Percentiles rank a stretch among this genome's conserved stretches.
These are phyloP conservation scores for Scrobipalpa atriplicella DNA, from an alignment of 2,888 invertebrate species.

Conservation along the genomic window DNA sequence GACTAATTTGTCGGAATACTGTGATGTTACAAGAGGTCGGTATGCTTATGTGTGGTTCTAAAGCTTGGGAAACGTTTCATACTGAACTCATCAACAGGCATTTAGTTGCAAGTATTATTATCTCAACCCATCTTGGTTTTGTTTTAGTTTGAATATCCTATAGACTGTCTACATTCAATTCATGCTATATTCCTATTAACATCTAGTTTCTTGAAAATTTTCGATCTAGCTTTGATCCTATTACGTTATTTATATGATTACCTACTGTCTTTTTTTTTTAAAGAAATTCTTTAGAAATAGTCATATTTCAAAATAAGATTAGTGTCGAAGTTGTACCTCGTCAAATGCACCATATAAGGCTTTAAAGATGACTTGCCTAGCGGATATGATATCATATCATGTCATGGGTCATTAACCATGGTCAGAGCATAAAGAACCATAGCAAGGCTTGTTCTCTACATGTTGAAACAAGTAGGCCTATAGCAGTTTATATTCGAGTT, in stretches of 20 bases:
- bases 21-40: background rate
- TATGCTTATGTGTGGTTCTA: background rate
- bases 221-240: background rate
- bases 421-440: background rate
- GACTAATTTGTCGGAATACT: background rate
- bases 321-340: background rate
- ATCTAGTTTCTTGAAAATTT: background rate
- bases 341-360: constrained; percentile 17
- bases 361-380: constrained; percentile 8
- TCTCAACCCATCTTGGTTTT: background rate
- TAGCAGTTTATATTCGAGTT: background rate
- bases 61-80: constrained; percentile 15
- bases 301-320: background rate
- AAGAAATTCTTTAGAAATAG: background rate
- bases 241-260: background rate
- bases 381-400: constrained; percentile 22
- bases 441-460: constrained; percentile 10
- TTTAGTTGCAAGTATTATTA: background rate
- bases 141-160: no score
- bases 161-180: no score
- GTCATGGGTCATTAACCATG: constrained; percentile 20
- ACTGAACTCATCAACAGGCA: background rate
- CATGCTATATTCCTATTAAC: no score
- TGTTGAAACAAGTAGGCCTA: constrained; percentile 17
- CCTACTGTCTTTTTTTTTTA: no score